These are phyloP conservation scores for Lepidothrix coronata DNA, from an alignment of 2,113 vertebrate genomes.

Conservation along the genomic window DNA sequence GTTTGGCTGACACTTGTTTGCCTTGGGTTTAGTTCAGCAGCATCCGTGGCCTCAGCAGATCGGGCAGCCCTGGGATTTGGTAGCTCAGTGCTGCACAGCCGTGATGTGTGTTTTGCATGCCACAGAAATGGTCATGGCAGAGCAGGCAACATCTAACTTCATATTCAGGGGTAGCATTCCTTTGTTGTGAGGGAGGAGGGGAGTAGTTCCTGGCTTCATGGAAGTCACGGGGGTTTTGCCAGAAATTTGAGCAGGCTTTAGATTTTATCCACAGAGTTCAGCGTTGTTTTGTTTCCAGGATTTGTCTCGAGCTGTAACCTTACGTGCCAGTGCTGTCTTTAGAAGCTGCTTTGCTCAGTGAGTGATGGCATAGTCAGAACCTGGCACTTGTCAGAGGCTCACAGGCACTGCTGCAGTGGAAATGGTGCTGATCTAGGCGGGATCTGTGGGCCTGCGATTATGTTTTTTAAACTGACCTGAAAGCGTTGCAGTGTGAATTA, in stretches of 20 bases:
- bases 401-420: neutral
- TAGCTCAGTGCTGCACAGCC: fast-evolving
- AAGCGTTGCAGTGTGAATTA: neutral
- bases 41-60: neutral
- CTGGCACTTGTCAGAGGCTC: neutral
- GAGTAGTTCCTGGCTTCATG: neutral
- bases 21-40: constrained; percentile 4
- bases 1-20: constrained; percentile 34
- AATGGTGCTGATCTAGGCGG: neutral
- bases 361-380: neutral
- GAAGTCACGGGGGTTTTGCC: neutral
- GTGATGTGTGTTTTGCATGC: neutral
- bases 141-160: neutral
- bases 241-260: neutral
- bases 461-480: neutral
- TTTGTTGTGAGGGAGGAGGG: neutral
- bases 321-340: neutral
- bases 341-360: neutral
- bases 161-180: neutral
- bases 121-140: neutral
- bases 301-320: neutral
- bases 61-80: neutral
- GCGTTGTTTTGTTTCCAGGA: neutral
- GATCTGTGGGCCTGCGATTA: neutral
- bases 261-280: neutral